Base-by-base conservation (phyloP, 1,140 invertebrate genomes). In the Bilobella aurantiaca region DNA sequence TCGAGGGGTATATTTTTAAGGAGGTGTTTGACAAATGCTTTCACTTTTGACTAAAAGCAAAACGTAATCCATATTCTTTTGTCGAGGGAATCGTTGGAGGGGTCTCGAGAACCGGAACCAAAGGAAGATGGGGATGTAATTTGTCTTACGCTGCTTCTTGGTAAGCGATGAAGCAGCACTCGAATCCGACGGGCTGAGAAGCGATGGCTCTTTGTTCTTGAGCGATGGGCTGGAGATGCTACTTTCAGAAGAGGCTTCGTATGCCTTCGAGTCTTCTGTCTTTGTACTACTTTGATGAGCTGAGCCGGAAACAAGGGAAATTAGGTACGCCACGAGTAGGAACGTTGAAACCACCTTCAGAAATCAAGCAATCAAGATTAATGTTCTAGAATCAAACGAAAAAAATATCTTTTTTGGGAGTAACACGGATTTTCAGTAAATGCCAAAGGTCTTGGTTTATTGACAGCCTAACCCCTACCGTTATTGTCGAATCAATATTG, bases 191-290 rank as follows among this genome's bases (percentile, higher is more conserved):
- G 12, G 12, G 28, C 25, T 8, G 8, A 59, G 28, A 12, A n/a
- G n/a, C n/a, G n/a, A n/a, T n/a, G n/a, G n/a, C n/a, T n/a, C n/a
- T n/a, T n/a, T n/a, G n/a, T n/a, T n/a, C n/a, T n/a, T 59, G 58
- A 32, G 27, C 8, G 5, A 59, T 23, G 28, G 31, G 14, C 14
- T 29, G 14, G 31, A 59, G 16, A 5, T 14, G 25, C 8, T n/a
- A n/a, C n/a, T n/a, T n/a, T n/a, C n/a, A n/a, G 58, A 59, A 59
- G 12, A 59, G 27, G 12, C 58, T 29, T 59, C 25, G 58, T 29
- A 14, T 21, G n/a, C 37, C 37, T 42, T n/a, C 14, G 12, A 18
- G n/a, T 3, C 31, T 5, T 62, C 59, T 30, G 18, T 25, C 30
- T 37, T 31, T 58, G 28, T 59, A 25, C 58, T 59, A 25, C 58